phyloP scores from a whole-genome alignment of 2,888 invertebrate species.

The Anodontia alba region DNA sequence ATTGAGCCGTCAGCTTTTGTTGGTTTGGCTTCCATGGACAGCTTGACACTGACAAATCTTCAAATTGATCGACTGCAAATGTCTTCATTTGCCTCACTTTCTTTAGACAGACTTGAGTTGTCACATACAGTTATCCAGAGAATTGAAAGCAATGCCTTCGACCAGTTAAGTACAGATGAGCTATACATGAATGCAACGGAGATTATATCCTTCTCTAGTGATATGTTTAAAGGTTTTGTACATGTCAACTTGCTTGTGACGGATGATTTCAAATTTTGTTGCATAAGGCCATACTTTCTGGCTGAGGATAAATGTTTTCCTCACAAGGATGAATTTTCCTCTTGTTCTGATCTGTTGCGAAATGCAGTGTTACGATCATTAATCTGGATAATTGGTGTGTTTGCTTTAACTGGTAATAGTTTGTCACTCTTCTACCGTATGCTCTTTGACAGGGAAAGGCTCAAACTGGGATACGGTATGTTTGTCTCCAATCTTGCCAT shows the following conservation, averaged over 20 bases:
- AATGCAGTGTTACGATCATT: not conserved
- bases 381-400: not conserved
- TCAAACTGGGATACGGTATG: constrained; percentile 48
- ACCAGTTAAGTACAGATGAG: not conserved
- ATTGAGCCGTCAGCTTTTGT: not conserved
- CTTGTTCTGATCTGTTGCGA: not conserved
- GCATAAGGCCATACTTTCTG: not conserved
- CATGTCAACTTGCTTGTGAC: not conserved
- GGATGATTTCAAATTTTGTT: not conserved
- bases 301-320: not conserved
- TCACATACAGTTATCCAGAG: not conserved
- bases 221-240: not conserved
- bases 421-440: not conserved
- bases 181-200: not conserved
- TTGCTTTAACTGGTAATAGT: not conserved
- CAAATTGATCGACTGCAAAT: not conserved
- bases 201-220: not conserved
- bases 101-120: not conserved
- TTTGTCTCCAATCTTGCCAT: constrained; percentile 54
- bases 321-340: not conserved
- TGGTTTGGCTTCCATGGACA: not conserved
- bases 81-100: no score
- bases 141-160: not conserved
- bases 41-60: not conserved
- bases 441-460: not conserved